Conservation (phyloP, 2,888 invertebrate species). For the Latrodectus elegans region DNA sequence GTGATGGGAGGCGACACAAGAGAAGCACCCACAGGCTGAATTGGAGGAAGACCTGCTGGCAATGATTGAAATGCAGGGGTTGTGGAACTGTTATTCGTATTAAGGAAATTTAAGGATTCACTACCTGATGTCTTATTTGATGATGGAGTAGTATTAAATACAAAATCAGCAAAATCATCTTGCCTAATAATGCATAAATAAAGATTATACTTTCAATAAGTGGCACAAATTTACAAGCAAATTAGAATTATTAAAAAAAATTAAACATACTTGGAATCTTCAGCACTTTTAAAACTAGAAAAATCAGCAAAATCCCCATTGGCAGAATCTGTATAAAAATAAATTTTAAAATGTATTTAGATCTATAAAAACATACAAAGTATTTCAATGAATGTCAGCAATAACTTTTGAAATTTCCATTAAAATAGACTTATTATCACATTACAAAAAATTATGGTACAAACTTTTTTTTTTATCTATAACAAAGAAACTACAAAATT, state of each 20-base stretch:
- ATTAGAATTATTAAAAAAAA: not conserved
- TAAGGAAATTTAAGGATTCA: constrained; percentile 50
- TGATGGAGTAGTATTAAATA: constrained; percentile 21
- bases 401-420: too few species aligned
- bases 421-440: too few species aligned
- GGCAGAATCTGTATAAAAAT: constrained; percentile 54
- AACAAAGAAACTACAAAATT: too few species aligned
- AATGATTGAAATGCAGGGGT: constrained; percentile 37
- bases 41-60: constrained; percentile 53
- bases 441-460: too few species aligned
- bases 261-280: constrained; percentile 44
- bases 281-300: constrained; percentile 79
- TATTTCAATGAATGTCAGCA: too few species aligned
- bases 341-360: not conserved
- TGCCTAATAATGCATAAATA: constrained; percentile 36
- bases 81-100: constrained; percentile 27
- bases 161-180: constrained; percentile 70
- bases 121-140: constrained; percentile 17
- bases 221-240: not conserved
- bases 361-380: too few species aligned
- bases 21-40: constrained; percentile 45
- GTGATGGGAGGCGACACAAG: constrained; percentile 41
- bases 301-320: constrained; percentile 89
- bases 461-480: too few species aligned
- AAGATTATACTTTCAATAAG: not conserved